Evolutionary conservation across 2,888 invertebrate genomes (phyloP), one percentile per base, ranked within the genome.

Genomic region (Pachliopta kotzebuea): DNA sequence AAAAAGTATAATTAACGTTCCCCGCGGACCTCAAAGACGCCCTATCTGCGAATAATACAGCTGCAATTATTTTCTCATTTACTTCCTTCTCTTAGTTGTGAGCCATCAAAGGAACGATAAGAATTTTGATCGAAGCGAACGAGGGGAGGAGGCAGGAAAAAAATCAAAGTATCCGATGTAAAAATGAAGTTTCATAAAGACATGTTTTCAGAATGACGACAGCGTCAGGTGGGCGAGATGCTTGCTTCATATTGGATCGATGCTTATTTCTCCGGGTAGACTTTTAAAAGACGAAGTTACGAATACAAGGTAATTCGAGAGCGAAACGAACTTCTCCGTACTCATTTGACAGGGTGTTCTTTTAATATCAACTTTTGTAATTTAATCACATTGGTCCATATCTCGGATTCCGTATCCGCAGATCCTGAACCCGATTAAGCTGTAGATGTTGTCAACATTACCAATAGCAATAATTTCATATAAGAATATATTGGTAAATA

Each of bases 21-120:
- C 56, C 63, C 61, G 60, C 42, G 57, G 58, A 60, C 60, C 71
- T 77, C 77, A 79, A 76, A 77, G 84, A 84, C 82, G 79, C 79
- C 78, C 66, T 75, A 77, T 78, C 79, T 70, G 75, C 74, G 78
- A 84, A 85, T 87, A 88, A 88, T 86, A 76, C 80, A 69, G 68
- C 76, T 77, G 79, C 83, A 85, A 89, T 88, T 87, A 87, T 84
- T 79, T 84, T 86, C 81, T 84, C 82, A 84, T 86, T 88, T 84
- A 76, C 78, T 77, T 76, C 74, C 80, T 80, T 83, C 79, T 74
- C 79, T 74, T 80, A 75, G 70, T 74, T 72, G 70, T 71, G 70
- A 63, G 69, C 71, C 77, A 76, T 86, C 86, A 86, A 87, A 86
- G 81, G 76, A 73, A 65, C 68, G 74, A 72, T 75, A 72, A 77